Conservation (phyloP, 2,888 invertebrate genomes). For the Abscondita cerata region DNA sequence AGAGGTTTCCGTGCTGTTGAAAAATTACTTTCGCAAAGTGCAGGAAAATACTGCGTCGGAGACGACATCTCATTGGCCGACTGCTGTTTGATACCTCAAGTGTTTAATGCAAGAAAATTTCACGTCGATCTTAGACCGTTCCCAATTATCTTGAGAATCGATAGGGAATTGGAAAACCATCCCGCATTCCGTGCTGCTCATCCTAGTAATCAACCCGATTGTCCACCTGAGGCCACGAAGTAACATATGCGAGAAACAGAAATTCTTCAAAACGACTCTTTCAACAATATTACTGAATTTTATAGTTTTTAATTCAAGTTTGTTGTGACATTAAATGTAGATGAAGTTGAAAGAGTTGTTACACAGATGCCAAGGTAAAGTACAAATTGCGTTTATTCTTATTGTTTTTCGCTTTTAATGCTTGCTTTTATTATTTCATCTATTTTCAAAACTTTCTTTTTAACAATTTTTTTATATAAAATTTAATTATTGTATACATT, state of each 20-base stretch:
- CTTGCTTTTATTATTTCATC: neutral
- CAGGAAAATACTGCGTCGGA: constrained; percentile 93
- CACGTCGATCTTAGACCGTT: constrained; percentile 90
- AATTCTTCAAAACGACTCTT: constrained; percentile 1
- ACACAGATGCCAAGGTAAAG: neutral
- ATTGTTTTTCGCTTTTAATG: neutral
- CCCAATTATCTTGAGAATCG: constrained; percentile 88
- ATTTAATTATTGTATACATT: too few species aligned
- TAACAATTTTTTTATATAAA: neutral
- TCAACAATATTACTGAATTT: neutral
- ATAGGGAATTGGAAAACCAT: constrained; percentile 84
- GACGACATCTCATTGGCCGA: constrained; percentile 95
- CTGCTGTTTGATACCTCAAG: constrained; percentile 94
- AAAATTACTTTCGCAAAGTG: constrained; percentile 79
- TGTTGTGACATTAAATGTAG: neutral
- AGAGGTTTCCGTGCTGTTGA: constrained; percentile 91
- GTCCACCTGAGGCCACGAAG: constrained; percentile 87
- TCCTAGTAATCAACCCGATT: constrained; percentile 93
- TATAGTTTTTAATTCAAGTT: neutral
- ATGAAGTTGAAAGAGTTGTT: neutral
- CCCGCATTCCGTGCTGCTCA: constrained; percentile 92
- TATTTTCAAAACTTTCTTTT: neutral
- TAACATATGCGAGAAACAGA: constrained; percentile 54
- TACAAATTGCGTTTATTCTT: neutral
- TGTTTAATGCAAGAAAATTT: constrained; percentile 93